A percentile compares a stretch with the other conserved stretches of the same genome.
These are phyloP conservation scores for Dinomys branickii DNA, from an alignment of 2,113 vertebrate genomes.

Conservation along the genomic window DNA sequence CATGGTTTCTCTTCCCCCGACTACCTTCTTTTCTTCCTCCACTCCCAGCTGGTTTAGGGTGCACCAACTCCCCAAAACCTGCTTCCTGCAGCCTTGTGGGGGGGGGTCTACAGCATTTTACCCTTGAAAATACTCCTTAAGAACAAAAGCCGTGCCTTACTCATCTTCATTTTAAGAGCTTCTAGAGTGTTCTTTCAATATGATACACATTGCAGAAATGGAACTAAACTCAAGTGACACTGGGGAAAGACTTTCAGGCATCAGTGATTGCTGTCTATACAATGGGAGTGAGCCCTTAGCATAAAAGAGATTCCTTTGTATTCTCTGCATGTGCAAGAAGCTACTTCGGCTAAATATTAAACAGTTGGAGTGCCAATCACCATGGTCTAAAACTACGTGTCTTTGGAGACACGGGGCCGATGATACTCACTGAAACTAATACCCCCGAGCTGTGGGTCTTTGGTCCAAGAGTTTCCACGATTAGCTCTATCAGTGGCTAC, in stretches of 20 bases:
- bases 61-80: not conserved
- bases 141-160: not conserved
- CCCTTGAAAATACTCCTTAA: not conserved
- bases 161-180: not conserved
- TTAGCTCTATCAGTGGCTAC: not conserved
- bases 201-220: not conserved
- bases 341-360: not conserved
- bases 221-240: not conserved
- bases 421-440: not conserved
- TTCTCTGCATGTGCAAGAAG: not conserved
- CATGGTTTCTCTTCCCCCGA: not conserved
- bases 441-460: not conserved
- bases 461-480: fast-evolving
- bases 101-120: not conserved
- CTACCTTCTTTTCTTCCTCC: not conserved
- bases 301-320: not conserved
- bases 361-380: not conserved
- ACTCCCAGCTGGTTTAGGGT: not conserved
- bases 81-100: not conserved
- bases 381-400: not conserved
- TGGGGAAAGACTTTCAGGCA: not conserved
- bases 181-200: conserved; percentile 6
- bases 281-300: not conserved
- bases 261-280: not conserved
- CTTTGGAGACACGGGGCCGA: not conserved